phyloP scores from a whole-genome alignment of 2,113 vertebrate genomes.

The Myanophis thanlyinensis region DNA sequence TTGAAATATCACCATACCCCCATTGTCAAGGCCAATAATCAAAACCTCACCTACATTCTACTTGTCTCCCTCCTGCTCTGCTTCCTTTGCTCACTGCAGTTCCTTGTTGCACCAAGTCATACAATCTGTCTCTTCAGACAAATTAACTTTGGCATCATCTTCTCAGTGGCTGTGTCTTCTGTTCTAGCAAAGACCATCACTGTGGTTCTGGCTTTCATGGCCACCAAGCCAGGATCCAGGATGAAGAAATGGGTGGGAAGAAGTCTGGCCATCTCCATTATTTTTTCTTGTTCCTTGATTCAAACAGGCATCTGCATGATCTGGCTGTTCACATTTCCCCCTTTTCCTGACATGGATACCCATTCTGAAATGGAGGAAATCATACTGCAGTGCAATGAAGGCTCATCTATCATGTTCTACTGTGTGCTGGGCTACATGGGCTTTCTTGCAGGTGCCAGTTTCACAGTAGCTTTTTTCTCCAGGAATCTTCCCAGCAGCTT shows the following conservation, averaged over 20 bases:
- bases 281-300: not conserved
- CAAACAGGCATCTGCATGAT: not conserved
- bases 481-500: not conserved
- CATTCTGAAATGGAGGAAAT: not conserved
- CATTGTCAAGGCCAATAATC: too few species aligned
- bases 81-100: too few species aligned
- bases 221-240: not conserved
- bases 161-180: not conserved
- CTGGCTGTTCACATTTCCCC: not conserved
- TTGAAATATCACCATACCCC: not conserved
- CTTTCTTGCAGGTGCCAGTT: not conserved
- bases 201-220: not conserved
- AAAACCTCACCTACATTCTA: too few species aligned
- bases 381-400: not conserved
- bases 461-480: not conserved
- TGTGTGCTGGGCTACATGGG: not conserved
- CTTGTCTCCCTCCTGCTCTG: too few species aligned
- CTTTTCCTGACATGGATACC: not conserved
- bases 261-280: not conserved
- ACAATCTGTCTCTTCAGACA: not conserved
- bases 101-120: too few species aligned
- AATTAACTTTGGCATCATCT: not conserved
- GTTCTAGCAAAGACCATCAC: not conserved
- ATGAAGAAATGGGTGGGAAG: not conserved
- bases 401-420: not conserved